phyloP scores from a whole-genome alignment of 2,113 vertebrate species.

The Cricetomys ansorgei region DNA sequence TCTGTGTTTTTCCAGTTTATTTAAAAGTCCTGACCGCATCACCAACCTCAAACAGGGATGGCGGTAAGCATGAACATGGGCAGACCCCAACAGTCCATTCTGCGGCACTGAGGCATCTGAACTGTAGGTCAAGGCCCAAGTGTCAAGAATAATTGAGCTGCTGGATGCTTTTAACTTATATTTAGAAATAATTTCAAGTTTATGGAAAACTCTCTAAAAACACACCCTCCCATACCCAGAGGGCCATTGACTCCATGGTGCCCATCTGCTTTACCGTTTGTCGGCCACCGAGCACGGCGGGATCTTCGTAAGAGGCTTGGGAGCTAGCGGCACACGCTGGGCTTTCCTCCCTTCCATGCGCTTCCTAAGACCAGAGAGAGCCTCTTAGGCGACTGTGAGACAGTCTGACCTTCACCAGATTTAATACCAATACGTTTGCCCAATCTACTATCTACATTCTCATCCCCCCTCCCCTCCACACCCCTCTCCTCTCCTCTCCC shows the following conservation, averaged over 20 bases:
- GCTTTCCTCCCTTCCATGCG: background rate
- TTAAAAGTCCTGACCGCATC: background rate
- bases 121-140: background rate
- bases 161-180: background rate
- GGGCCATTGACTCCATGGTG: background rate
- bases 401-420: too few species aligned
- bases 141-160: background rate
- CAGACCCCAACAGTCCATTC: background rate
- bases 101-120: background rate
- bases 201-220: background rate
- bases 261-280: background rate
- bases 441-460: background rate
- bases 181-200: background rate
- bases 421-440: background rate
- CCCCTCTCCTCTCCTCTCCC: background rate
- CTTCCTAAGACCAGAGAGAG: background rate
- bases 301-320: background rate
- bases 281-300: too few species aligned
- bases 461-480: accelerated
- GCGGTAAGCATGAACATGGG: background rate
- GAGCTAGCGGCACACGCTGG: background rate
- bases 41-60: background rate
- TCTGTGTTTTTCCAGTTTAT: background rate
- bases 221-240: too few species aligned
- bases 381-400: background rate